Conservation (phyloP, 2,888 invertebrate species). For the Ptilodon capucinus region DNA sequence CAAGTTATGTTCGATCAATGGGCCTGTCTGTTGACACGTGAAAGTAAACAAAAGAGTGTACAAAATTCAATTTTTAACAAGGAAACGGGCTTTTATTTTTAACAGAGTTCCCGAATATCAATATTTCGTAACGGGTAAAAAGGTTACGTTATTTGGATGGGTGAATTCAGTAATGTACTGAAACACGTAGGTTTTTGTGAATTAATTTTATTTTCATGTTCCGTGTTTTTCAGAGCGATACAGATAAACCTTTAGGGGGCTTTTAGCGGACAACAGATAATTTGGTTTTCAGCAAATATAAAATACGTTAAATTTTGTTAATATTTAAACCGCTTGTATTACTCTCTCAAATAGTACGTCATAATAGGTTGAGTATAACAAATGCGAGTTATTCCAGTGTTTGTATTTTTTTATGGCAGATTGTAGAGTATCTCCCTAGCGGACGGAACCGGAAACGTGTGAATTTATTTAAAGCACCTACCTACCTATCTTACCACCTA, state of each 20-base stretch:
- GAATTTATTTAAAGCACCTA: no score
- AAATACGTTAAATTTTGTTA: neutral
- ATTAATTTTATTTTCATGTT: slow-evolving; percentile 6
- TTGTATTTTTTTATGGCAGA: no score
- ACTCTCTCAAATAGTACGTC: no score
- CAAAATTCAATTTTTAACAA: slow-evolving; percentile 37
- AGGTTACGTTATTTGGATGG: slow-evolving; percentile 45
- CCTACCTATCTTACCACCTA: no score
- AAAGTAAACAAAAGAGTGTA: slow-evolving; percentile 30
- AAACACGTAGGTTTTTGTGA: slow-evolving; percentile 21
- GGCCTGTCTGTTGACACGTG: slow-evolving; percentile 18
- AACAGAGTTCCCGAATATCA: slow-evolving; percentile 48
- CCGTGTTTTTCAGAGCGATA: neutral
- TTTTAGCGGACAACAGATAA: neutral
- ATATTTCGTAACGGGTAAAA: slow-evolving; percentile 53
- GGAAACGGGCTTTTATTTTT: slow-evolving; percentile 28
- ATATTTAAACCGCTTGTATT: neutral
- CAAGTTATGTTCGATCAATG: slow-evolving; percentile 42
- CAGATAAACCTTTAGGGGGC: neutral
- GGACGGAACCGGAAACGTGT: no score
- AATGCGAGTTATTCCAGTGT: no score
- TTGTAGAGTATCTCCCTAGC: no score
- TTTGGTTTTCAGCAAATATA: neutral
- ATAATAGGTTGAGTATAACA: no score
- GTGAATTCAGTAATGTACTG: slow-evolving; percentile 46